phyloP scores from a whole-genome alignment of 2,888 invertebrate genomes.

The Colostygia pectinataria region DNA sequence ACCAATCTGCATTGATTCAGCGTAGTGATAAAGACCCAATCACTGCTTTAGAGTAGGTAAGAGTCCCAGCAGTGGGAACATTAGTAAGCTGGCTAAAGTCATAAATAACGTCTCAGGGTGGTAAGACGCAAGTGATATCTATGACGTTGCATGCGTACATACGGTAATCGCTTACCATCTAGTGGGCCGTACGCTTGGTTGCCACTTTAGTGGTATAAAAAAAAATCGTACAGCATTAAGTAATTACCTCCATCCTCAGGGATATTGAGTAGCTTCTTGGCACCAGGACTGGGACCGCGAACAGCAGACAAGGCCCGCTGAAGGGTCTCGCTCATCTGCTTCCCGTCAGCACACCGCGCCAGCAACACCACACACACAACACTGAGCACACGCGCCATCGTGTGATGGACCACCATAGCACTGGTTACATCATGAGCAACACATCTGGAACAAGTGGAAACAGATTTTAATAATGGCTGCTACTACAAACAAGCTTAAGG shows the following conservation, averaged over 20 bases:
- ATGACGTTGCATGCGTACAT: no score
- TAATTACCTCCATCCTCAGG: slow-evolving; percentile 78
- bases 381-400: slow-evolving; percentile 35
- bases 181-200: no score
- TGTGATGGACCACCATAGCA: slow-evolving; percentile 3
- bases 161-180: no score
- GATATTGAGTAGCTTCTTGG: slow-evolving; percentile 79
- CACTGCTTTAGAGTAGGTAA: no score
- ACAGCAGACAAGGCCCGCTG: slow-evolving; percentile 79
- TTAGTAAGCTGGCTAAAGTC: no score
- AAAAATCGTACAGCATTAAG: background rate
- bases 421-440: slow-evolving; percentile 35
- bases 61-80: no score
- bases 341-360: slow-evolving; percentile 56
- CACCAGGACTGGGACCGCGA: slow-evolving; percentile 77
- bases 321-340: slow-evolving; percentile 80
- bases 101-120: no score
- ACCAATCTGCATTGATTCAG: no score
- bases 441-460: slow-evolving; percentile 42
- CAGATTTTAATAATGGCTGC: background rate
- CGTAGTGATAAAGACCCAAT: no score
- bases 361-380: slow-evolving; percentile 59
- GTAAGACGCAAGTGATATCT: no score
- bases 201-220: no score
- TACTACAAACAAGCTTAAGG: no score